A percentile compares a stretch with the other conserved stretches of the same genome.
phyloP scores from a whole-genome alignment of 2,797 vertebrate species.

The Babyrousa celebensis region DNA sequence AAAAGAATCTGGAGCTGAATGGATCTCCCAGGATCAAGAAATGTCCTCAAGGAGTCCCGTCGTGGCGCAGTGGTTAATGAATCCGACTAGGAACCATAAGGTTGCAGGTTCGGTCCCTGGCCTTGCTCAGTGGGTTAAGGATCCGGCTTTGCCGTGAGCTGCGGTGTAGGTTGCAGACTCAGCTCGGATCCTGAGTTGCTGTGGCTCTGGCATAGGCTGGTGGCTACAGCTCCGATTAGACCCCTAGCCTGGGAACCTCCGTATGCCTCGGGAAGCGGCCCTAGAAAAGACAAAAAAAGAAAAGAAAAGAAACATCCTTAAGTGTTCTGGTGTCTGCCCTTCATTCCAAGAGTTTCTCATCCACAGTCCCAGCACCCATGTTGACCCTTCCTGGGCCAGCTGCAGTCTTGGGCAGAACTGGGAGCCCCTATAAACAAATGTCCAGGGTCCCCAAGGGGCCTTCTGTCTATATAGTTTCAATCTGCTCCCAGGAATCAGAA shows the following conservation, averaged over 20 bases:
- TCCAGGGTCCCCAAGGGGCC: not conserved
- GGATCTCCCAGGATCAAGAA: not conserved
- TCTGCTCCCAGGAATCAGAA: constrained; percentile 22
- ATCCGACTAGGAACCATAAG: too few relatives aligned
- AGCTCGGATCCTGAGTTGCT: too few relatives aligned
- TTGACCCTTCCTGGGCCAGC: not conserved
- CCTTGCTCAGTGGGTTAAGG: too few relatives aligned
- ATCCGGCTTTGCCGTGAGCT: too few relatives aligned
- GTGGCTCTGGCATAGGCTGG: too few relatives aligned
- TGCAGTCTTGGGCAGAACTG: not conserved
- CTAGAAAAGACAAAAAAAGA: too few relatives aligned
- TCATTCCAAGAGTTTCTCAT: not conserved
- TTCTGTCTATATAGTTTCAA: not conserved
- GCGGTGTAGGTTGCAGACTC: too few relatives aligned
- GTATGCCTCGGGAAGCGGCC: too few relatives aligned
- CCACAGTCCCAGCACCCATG: not conserved
- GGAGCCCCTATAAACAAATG: not conserved
- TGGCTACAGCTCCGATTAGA: too few relatives aligned
- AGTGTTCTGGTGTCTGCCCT: not conserved
- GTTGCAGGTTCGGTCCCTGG: too few relatives aligned
- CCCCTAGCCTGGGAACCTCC: too few relatives aligned
- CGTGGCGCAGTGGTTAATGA: too few relatives aligned
- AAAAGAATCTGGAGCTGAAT: not conserved
- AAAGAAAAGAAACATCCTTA: not conserved
- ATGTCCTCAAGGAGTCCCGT: not conserved